Conservation (phyloP, 2,888 invertebrate genomes). For the Eupithecia vulgata region DNA sequence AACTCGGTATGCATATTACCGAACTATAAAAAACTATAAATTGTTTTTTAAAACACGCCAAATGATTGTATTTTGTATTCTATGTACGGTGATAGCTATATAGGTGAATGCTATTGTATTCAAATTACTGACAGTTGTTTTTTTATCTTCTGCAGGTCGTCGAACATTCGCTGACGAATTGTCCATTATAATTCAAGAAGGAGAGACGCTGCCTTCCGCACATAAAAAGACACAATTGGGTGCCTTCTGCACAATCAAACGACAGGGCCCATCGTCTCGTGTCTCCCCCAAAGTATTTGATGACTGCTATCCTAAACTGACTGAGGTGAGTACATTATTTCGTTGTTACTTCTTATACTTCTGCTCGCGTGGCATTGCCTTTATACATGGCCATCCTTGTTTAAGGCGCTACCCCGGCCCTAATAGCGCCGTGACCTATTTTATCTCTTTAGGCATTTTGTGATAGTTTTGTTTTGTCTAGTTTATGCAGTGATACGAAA, state of each 20-base stretch:
- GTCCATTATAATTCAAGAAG: background rate
- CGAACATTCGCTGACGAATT: background rate
- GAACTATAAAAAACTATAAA: no score
- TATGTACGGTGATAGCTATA: background rate
- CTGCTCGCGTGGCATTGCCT: background rate
- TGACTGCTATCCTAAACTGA: constrained; percentile 4
- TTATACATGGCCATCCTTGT: background rate
- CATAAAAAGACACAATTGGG: background rate
- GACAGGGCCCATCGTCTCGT: background rate
- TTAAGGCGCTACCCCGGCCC: no score
- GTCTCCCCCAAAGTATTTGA: background rate
- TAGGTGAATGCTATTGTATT: background rate
- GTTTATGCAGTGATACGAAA: no score
- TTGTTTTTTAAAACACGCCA: no score
- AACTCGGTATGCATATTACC: no score
- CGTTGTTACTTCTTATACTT: background rate
- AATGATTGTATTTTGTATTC: background rate
- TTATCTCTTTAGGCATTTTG: no score
- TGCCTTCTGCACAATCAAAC: background rate
- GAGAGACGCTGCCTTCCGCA: background rate
- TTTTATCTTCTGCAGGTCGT: background rate
- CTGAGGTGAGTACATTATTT: constrained; percentile 1
- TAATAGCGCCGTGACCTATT: no score
- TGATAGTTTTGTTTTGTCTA: no score
- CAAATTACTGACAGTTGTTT: background rate